Evolutionary conservation across 2,113 vertebrate genomes (phyloP), one percentile per base, ranked within the genome.

Genomic region (Lophochroa leadbeateri): DNA sequence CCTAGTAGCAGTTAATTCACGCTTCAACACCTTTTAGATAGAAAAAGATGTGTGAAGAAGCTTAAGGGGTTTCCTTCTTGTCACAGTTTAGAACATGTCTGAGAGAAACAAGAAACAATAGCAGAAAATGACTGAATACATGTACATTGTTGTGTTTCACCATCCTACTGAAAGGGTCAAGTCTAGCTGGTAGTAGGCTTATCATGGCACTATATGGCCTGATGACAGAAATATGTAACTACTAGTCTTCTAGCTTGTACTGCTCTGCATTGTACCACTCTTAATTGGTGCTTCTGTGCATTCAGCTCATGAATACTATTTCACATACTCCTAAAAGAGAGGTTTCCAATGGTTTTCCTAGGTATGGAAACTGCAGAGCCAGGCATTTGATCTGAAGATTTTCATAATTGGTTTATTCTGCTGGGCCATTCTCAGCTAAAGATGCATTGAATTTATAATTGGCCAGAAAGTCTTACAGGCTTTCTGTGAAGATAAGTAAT

Each of bases 121-220:
- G 96, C 76, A 91, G 82, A 70, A 95, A 97, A 97, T 82, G 47
- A 47, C 27, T 91, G 76, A 95, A 95, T 82, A 64, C 27, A 93
- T 35, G 13, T 96, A 94, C 14, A 33, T 21, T 43, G 43, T 39
- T 97, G 91, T 96, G 70, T 58, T 92, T 96, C 93, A 55, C 74
- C 61, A 81, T 92, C 75, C 61, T 21, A 29, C 24, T 63, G 91
- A 96, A 88, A 94, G 55, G 77, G 78, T 96, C 80, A 64, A 81
- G 60, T 76, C 79, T 49, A 76, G 67, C 70, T 96, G 84, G 53
- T 82, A 65, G 65, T 20, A 68, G 49, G 64, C 58, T 71, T 80
- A 87, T 92, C 77, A 18, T 28, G 85, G 64, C 85, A 28, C 31
- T 88, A 3, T 49, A 35, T 70, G 81, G 81, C 79, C 88, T 82